Percentiles rank a stretch among this genome's conserved stretches.
phyloP scores from a whole-genome alignment of 2,888 invertebrate genomes.

The Zeuzera pyrina region DNA sequence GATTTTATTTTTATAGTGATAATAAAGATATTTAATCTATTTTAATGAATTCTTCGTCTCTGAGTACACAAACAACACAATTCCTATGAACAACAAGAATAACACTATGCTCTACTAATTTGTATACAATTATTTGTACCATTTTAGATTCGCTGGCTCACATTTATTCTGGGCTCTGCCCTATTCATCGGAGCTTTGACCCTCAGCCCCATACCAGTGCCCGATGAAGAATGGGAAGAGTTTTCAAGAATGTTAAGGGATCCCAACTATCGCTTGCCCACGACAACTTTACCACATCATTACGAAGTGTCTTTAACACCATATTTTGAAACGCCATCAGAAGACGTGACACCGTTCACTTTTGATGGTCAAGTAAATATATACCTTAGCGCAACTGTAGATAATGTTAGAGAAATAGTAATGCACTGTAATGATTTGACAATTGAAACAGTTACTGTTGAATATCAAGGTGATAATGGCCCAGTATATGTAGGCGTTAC shows the following conservation, averaged over 20 bases:
- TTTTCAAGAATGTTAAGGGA: slow-evolving; percentile 33
- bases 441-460: slow-evolving; percentile 49
- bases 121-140: no score
- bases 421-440: slow-evolving; percentile 52
- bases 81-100: background rate
- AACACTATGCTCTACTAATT: no score
- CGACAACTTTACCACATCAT: slow-evolving; percentile 55
- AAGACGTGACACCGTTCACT: slow-evolving; percentile 31
- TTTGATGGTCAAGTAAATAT: slow-evolving; percentile 60
- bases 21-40: no score
- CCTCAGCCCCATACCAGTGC: slow-evolving; percentile 40
- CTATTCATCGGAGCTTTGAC: slow-evolving; percentile 36
- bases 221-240: slow-evolving; percentile 47
- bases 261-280: slow-evolving; percentile 55
- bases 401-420: slow-evolving; percentile 33
- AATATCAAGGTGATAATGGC: slow-evolving; percentile 11
- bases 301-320: slow-evolving; percentile 71
- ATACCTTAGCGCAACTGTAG: slow-evolving; percentile 21
- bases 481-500: slow-evolving; percentile 18
- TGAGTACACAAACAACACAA: no score
- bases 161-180: slow-evolving; percentile 32
- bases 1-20: no score
- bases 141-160: slow-evolving; percentile 39
- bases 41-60: no score
- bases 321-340: slow-evolving; percentile 39